Percentiles rank a stretch among this genome's conserved stretches.
These are phyloP conservation scores for Bujurquina vittata DNA, from an alignment of 2,113 vertebrate genomes.

Conservation along the genomic window DNA sequence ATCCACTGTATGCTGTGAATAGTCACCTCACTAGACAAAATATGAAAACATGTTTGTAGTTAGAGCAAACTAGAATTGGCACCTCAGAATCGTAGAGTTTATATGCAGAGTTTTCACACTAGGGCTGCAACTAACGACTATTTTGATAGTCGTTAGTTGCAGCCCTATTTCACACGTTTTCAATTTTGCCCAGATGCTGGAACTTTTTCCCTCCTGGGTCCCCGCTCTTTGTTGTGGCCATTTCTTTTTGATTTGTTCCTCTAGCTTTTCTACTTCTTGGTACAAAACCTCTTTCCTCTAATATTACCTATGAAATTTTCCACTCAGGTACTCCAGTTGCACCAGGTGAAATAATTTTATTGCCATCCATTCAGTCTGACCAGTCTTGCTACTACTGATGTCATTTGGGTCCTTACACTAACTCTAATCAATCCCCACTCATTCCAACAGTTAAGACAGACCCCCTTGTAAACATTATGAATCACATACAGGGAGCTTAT, in stretches of 20 bases:
- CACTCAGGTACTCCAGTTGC: background rate
- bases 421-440: fast-evolving
- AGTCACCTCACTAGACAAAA: background rate
- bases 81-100: too few relatives aligned
- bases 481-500: background rate
- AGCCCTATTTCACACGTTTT: background rate
- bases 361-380: background rate
- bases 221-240: too few relatives aligned
- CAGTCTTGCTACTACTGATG: background rate
- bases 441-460: background rate
- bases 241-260: too few relatives aligned
- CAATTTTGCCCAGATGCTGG: too few relatives aligned
- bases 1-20: background rate
- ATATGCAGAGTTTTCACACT: background rate
- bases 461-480: background rate
- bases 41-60: too few relatives aligned
- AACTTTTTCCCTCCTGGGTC: too few relatives aligned
- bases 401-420: background rate
- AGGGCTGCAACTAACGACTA: too few relatives aligned
- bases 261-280: too few relatives aligned
- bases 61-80: too few relatives aligned
- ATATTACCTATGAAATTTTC: background rate
- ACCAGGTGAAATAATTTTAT: background rate
- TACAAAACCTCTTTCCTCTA: background rate
- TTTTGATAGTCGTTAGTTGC: too few relatives aligned